These are phyloP conservation scores for Hemicentrotus pulcherrimus DNA, from an alignment of 35 echinoderm and acorn worm genomes.

Conservation along the genomic window DNA sequence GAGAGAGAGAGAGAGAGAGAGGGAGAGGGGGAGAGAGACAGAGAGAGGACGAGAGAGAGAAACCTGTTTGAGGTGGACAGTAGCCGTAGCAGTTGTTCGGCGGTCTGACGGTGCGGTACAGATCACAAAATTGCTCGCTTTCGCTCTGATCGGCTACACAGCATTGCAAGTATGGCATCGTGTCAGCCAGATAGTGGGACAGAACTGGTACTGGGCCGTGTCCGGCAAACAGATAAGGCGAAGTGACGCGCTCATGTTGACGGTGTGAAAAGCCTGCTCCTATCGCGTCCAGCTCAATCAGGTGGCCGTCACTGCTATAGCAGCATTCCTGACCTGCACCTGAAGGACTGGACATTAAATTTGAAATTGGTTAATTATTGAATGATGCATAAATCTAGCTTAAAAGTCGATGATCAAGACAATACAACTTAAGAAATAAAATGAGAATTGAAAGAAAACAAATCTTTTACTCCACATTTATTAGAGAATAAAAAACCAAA, in stretches of 20 bases:
- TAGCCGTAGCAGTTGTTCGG: slow-evolving; percentile 14
- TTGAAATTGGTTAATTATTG: no score
- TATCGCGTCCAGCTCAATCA: not conserved
- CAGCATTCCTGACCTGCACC: slow-evolving; percentile 50
- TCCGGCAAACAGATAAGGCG: not conserved
- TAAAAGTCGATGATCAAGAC: no score
- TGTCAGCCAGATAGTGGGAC: slow-evolving; percentile 46
- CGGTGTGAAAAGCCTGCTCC: not conserved
- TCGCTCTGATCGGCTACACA: not conserved
- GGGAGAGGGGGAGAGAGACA: no score
- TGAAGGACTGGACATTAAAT: not conserved
- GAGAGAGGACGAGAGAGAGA: no score
- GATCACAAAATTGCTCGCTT: not conserved
- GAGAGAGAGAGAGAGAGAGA: not conserved
- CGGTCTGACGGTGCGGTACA: not conserved
- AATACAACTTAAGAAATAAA: no score
- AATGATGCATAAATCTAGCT: no score
- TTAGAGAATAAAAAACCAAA: no score
- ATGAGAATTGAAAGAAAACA: no score
- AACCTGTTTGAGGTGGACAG: not conserved
- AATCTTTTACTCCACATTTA: no score
- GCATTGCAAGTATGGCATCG: slow-evolving; percentile 35
- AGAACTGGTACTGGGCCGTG: slow-evolving; percentile 32
- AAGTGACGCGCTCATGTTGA: not conserved
- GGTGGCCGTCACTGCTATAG: not conserved